These are phyloP conservation scores for Anoplophora glabripennis DNA, from an alignment of 1,140 invertebrate species.

Conservation along the genomic window DNA sequence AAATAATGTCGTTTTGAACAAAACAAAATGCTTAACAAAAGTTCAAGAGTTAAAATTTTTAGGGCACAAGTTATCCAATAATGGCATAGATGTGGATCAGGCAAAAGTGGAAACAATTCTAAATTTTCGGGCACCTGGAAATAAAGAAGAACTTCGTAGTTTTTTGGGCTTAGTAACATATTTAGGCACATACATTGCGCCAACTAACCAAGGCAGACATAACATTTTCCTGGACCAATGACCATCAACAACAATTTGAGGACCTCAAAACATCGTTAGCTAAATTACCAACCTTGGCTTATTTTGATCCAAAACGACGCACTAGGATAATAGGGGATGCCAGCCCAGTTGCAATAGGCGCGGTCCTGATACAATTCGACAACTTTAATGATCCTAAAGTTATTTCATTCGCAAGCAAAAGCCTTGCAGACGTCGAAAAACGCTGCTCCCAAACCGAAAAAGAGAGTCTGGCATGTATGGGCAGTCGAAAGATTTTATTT, in stretches of 20 bases:
- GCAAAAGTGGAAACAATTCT: slow-evolving; percentile 20
- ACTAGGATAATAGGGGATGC: slow-evolving; percentile 49
- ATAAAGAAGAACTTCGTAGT: slow-evolving; percentile 28
- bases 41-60: no score
- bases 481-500: slow-evolving; percentile 33
- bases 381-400: slow-evolving; percentile 37
- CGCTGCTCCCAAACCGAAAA: slow-evolving; percentile 49
- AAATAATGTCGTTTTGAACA: slow-evolving; percentile 32
- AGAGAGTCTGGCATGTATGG: slow-evolving; percentile 46
- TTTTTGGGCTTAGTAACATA: slow-evolving; percentile 29
- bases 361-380: slow-evolving; percentile 37
- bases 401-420: slow-evolving; percentile 47
- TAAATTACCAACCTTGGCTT: slow-evolving; percentile 51
- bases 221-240: slow-evolving; percentile 25
- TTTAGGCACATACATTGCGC: slow-evolving; percentile 31
- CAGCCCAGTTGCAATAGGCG: slow-evolving; percentile 48
- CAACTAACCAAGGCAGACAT: slow-evolving; percentile 25
- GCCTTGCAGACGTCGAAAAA: slow-evolving; percentile 44
- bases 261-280: slow-evolving; percentile 16
- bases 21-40: slow-evolving; percentile 32
- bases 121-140: no score
- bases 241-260: slow-evolving; percentile 21
- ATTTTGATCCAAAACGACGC: slow-evolving; percentile 29
- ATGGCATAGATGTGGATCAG: slow-evolving; percentile 22
- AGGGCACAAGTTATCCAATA: slow-evolving; percentile 23